These are phyloP conservation scores for Hemitrygon akajei DNA, from an alignment of 2,797 vertebrate species.

Conservation along the genomic window DNA sequence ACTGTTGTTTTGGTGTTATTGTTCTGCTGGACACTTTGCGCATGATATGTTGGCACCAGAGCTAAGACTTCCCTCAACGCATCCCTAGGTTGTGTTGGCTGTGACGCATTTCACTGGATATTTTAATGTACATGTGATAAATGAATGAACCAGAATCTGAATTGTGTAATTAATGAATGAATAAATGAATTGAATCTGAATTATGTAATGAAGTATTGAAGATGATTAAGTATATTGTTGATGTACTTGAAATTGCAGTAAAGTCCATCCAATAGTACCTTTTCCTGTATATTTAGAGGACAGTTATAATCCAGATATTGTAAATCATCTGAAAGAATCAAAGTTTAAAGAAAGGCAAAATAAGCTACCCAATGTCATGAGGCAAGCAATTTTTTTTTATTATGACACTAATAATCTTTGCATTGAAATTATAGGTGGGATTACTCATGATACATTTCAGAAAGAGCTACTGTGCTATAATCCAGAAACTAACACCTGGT, in stretches of 20 bases:
- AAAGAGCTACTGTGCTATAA: conserved; percentile 67
- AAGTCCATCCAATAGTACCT: background rate
- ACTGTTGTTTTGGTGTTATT: too few species aligned
- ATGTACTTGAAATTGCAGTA: background rate
- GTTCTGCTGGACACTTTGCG: too few species aligned
- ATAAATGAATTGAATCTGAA: too few species aligned
- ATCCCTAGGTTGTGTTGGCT: too few species aligned
- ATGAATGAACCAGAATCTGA: too few species aligned
- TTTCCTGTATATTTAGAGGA: background rate
- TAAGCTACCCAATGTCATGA: background rate
- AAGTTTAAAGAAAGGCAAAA: background rate
- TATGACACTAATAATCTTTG: background rate
- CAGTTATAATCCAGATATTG: background rate
- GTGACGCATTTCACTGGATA: too few species aligned
- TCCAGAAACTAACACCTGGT: conserved; percentile 55
- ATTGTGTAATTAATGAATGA: too few species aligned
- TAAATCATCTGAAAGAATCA: background rate
- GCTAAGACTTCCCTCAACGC: too few species aligned
- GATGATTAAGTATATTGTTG: background rate
- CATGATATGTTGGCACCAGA: too few species aligned
- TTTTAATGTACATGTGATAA: too few species aligned
- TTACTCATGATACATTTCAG: conserved; percentile 71
- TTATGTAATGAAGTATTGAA: background rate
- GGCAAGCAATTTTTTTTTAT: background rate
- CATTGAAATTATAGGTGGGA: conserved; percentile 56